Base-by-base conservation (phyloP, 64 coral and sea anemone species). In the Trachythela sp. region DNA sequence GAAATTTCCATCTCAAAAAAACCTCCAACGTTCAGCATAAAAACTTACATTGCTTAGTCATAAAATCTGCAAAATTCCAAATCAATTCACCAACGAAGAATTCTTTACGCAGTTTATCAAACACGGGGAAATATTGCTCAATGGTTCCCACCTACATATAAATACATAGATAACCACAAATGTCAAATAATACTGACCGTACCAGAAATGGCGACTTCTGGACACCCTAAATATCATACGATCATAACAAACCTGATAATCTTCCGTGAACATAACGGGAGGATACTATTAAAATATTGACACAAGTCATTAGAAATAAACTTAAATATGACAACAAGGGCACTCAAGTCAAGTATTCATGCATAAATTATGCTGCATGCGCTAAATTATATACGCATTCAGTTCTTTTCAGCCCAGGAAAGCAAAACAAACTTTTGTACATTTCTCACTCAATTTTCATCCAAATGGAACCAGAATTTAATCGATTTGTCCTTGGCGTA, bases 251-350 rank as follows among this genome's bases (percentile, higher is more conserved):
- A 97, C 95, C 95, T 97, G 95, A 40, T 97, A 97, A 43, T 97
- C 95, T 60, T 97, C 95, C 2, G 95, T 92, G 59, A 93, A 97
- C 88, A 97, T 88, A 11, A 94, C 15, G 32, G 95, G 85, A 7
- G 90, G 92, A 87, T 97, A 70, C 95, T 97, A 49, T 2, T 27
- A 71, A 32, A 92, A 87, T 14, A 52, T 20, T 1, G 1, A 20
- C 49, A 52, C 22, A 0, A 52, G 49, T 52, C 18, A 64, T 59
- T 71, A 33, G 11, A n/a, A 59, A 13, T 17, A 22, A 20, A 2
- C 22, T 9, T 11, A 11, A 87, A 24, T 36, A 35, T 22, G 29
- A 31, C 38, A 39, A 10, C 32, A 13, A 34, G n/a, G n/a, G n/a
- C n/a, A n/a, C n/a, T n/a, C n/a, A n/a, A n/a, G n/a, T n/a, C n/a